A percentile compares a stretch with the other conserved stretches of the same genome.
These are phyloP conservation scores for Miniopterus natalensis DNA, from an alignment of 2,113 vertebrate genomes.

Conservation along the genomic window DNA sequence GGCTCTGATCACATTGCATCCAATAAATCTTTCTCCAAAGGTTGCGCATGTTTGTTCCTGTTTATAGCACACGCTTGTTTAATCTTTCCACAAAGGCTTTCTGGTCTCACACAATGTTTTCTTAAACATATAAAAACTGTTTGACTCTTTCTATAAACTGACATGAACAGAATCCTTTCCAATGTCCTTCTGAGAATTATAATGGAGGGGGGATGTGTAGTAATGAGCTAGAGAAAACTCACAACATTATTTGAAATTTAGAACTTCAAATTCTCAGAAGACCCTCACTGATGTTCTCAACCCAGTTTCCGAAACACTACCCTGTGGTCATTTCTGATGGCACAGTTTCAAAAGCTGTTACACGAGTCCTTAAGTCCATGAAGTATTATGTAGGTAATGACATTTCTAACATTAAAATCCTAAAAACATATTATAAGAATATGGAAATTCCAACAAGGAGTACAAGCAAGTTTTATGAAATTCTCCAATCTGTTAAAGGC, in stretches of 20 bases:
- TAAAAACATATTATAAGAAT: neutral
- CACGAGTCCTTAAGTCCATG: neutral
- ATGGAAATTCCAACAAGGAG: neutral
- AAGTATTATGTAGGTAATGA: neutral
- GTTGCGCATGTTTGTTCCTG: slow-evolving; percentile 71
- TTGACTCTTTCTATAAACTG: slow-evolving; percentile 72
- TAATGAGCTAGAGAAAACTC: slow-evolving; percentile 70
- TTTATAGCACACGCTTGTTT: slow-evolving; percentile 73
- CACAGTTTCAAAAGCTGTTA: neutral
- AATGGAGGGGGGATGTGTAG: neutral
- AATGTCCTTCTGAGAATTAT: slow-evolving; percentile 68
- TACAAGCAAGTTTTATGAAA: neutral
- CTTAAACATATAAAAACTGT: slow-evolving; percentile 77
- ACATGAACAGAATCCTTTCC: slow-evolving; percentile 73
- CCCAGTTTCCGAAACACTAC: neutral
- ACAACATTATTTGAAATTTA: slow-evolving; percentile 52
- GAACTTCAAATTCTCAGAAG: slow-evolving; percentile 19
- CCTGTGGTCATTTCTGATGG: neutral
- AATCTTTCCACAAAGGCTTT: slow-evolving; percentile 76
- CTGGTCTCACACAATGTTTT: slow-evolving; percentile 73
- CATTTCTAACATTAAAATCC: slow-evolving; percentile 51
- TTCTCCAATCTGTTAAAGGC: neutral
- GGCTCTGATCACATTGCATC: slow-evolving; percentile 62
- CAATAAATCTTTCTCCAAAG: slow-evolving; percentile 76
- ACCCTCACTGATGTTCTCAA: neutral